Evolutionary conservation across 2,113 vertebrate genomes (phyloP).

Genomic region (Rana temporaria): DNA sequence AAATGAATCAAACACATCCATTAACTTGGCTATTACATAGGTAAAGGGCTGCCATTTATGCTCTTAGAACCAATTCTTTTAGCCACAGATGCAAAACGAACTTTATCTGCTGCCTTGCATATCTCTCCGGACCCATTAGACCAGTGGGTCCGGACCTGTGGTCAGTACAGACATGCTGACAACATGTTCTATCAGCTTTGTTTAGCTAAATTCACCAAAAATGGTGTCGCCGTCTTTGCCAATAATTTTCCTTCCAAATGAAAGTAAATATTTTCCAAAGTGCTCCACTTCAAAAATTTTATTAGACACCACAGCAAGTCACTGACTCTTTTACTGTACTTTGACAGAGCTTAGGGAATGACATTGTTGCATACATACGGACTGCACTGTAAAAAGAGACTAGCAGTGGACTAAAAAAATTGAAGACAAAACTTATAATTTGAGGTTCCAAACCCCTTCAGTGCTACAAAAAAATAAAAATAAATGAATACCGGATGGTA

Average conservation of each 20-base stretch:
- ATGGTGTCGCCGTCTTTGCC: not conserved
- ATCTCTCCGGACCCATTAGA: not conserved
- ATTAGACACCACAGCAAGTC: not conserved
- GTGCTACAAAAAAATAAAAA: conserved; percentile 43
- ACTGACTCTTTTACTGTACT: not conserved
- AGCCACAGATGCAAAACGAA: not conserved
- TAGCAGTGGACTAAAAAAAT: conserved; percentile 27
- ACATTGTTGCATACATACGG: conserved; percentile 10
- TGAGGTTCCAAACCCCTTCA: conserved; percentile 39
- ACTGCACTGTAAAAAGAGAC: conserved; percentile 1
- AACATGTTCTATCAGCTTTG: not conserved
- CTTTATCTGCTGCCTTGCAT: too few species aligned
- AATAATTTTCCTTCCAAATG: not conserved
- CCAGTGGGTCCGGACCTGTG: not conserved
- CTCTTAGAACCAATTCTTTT: not conserved
- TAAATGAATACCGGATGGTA: conserved; percentile 28
- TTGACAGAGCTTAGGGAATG: not conserved
- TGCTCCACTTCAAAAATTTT: conserved; percentile 26
- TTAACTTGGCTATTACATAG: conserved; percentile 15
- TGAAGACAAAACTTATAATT: conserved; percentile 21
- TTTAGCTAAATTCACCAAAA: conserved; percentile 9
- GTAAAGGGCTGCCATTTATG: not conserved
- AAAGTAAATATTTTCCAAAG: conserved; percentile 40
- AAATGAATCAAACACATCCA: conserved; percentile 55
- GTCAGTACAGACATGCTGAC: not conserved